phyloP scores from a whole-genome alignment of 2,113 vertebrate genomes.

The Dipodomys merriami region DNA sequence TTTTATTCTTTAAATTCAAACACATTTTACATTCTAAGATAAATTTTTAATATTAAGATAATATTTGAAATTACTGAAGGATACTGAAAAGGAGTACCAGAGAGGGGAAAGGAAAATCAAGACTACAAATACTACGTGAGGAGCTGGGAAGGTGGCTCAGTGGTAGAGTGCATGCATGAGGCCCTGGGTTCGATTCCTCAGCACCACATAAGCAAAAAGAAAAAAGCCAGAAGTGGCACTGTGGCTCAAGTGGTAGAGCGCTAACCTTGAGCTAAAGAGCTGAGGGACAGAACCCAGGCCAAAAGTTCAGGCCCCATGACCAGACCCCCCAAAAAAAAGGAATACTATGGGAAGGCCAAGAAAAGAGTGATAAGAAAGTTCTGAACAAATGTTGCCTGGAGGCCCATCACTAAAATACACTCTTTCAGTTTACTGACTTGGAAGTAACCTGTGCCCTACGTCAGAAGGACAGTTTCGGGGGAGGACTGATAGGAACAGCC shows the following conservation, averaged over 20 bases:
- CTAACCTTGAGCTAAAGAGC: no score
- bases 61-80: slow-evolving; percentile 30
- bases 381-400: background rate
- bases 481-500: background rate
- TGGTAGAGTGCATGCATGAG: no score
- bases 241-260: no score
- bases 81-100: slow-evolving; percentile 28
- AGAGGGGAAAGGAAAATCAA: slow-evolving; percentile 16
- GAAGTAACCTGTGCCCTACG: background rate
- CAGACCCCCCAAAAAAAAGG: no score
- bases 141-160: no score
- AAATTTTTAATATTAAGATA: slow-evolving; percentile 31
- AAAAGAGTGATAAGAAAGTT: background rate
- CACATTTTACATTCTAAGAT: slow-evolving; percentile 41
- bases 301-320: no score
- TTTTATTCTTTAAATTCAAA: slow-evolving; percentile 43
- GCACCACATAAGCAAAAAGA: no score
- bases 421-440: background rate
- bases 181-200: no score
- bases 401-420: background rate
- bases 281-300: no score
- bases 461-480: slow-evolving; percentile 2
- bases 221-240: no score
- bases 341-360: slow-evolving; percentile 12
- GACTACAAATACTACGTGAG: background rate